Evolutionary conservation across 2,888 invertebrate genomes (phyloP), one percentile per base, ranked within the genome.

Genomic region (Polyploca ridens): DNA sequence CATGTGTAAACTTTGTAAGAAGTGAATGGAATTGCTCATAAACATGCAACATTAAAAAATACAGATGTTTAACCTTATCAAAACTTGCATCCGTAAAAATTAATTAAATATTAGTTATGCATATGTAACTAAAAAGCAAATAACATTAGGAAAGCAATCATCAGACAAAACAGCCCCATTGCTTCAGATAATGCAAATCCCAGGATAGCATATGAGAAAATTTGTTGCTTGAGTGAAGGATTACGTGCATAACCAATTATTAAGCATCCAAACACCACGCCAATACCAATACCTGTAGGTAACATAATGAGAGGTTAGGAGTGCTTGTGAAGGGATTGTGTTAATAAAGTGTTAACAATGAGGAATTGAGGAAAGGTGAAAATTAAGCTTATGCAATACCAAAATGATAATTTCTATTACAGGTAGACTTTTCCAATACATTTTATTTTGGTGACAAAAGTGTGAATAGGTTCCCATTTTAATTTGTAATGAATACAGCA

Each of bases 111-210:
- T 27, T 27, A 1, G 27, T 27, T 27, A 27, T 27, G 76, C 67
- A 65, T n/a, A 65, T 67, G 64, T 59, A 63, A 77, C 76, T 97
- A 99, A 94, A 99, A 97, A 86, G 98, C 99, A 94, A 98, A 99
- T 84, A 99, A 95, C 95, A 99, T 96, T 86, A 99, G 95, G 96
- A 99, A 99, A 74, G 99, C 98, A 96, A 99, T 98, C 98, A 99
- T 99, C 86, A 99, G 95, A 95, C 99, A 99, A 95, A 99, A 99
- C 72, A 99, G 96, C 88, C 99, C 99, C 98, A 99, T 99, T 83
- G 99, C 99, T 96, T 99, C 99, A 76, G 99, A 98, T 76, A 99
- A 95, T 85, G 99, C 99, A 94, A 99, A 99, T 84, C 99, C 99
- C 88, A 99, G 95, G 90, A 99, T 98, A 86, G 99, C 99, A 93